Percentiles rank a stretch among this genome's conserved stretches.
Evolutionary conservation across 2,888 invertebrate species (phyloP).

Genomic region (Thymelicus sylvestris): DNA sequence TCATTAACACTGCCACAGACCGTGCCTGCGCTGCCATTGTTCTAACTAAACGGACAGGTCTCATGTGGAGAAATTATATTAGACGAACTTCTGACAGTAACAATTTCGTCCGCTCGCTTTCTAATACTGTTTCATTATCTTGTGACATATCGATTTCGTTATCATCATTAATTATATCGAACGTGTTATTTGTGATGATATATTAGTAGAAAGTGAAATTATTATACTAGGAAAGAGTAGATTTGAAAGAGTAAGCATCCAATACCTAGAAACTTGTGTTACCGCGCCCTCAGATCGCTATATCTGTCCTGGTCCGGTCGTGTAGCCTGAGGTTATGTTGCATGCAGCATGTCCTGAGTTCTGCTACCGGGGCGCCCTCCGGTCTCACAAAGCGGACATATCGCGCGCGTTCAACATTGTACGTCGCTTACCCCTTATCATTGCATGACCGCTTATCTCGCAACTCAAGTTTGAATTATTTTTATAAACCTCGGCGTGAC

Average conservation of each 20-base stretch:
- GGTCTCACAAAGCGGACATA: neutral
- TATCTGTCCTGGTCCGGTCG: neutral
- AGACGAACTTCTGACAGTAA: neutral
- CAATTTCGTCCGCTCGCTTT: constrained; percentile 13
- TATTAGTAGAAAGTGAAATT: too few species aligned
- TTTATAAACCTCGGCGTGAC: neutral
- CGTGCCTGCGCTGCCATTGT: constrained; percentile 6
- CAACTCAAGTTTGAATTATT: neutral
- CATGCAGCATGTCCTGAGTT: constrained; percentile 1
- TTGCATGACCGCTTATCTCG: constrained; percentile 6
- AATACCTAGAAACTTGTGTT: constrained; percentile 5
- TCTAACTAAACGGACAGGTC: neutral
- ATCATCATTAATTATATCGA: neutral
- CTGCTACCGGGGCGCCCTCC: constrained; percentile 1
- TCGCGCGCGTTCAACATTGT: neutral
- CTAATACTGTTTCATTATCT: constrained; percentile 12
- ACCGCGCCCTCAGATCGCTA: neutral
- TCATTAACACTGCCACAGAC: neutral
- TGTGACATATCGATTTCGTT: neutral
- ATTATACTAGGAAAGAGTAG: too few species aligned
- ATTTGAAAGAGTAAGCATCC: too few species aligned
- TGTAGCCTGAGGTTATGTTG: constrained; percentile 7
- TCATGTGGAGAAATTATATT: neutral
- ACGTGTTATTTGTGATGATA: too few species aligned
- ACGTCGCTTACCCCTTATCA: constrained; percentile 1